These are phyloP conservation scores for Sebastes elongatus DNA, from an alignment of 2,797 vertebrate genomes.

Conservation along the genomic window DNA sequence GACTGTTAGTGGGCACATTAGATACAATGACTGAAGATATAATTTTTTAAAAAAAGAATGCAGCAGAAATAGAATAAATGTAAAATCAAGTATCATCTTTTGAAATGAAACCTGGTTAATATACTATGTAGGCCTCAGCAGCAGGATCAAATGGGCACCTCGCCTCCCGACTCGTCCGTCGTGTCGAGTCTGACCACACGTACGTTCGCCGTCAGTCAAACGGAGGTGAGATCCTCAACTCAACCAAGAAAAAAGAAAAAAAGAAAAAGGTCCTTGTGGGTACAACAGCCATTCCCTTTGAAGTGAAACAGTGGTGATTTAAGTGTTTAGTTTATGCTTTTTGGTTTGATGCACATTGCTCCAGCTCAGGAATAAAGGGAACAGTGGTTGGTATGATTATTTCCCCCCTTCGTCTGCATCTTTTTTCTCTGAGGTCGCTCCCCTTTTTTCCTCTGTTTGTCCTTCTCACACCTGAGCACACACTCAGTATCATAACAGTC, in stretches of 20 bases:
- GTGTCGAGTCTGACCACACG: conserved; percentile 17
- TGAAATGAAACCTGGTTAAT: conserved; percentile 79
- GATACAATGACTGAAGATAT: conserved; percentile 79
- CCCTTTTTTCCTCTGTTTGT: conserved; percentile 36
- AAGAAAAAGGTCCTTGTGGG: conserved; percentile 60
- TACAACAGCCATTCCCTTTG: conserved; percentile 75
- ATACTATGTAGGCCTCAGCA: conserved; percentile 77
- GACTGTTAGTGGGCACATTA: conserved; percentile 79
- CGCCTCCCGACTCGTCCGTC: conserved; percentile 20
- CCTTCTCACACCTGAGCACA: conserved; percentile 66
- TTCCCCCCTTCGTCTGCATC: conserved; percentile 42
- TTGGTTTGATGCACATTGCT: conserved; percentile 83
- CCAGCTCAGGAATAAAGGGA: conserved; percentile 80
- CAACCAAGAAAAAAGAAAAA: conserved; percentile 39
- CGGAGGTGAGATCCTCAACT: conserved; percentile 50
- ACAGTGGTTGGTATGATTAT: conserved; percentile 78
- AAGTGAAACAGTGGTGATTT: conserved; percentile 76
- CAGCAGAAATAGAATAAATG: conserved; percentile 78
- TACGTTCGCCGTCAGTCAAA: conserved; percentile 33
- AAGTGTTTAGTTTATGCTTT: conserved; percentile 77
- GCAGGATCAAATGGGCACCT: conserved; percentile 53
- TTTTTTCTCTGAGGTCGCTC: conserved; percentile 53
- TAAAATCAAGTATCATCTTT: conserved; percentile 76
- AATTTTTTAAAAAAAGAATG: conserved; percentile 66
- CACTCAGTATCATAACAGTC: conserved; percentile 67